Conservation (phyloP, 2,888 invertebrate genomes). For the Sericinus montela region DNA sequence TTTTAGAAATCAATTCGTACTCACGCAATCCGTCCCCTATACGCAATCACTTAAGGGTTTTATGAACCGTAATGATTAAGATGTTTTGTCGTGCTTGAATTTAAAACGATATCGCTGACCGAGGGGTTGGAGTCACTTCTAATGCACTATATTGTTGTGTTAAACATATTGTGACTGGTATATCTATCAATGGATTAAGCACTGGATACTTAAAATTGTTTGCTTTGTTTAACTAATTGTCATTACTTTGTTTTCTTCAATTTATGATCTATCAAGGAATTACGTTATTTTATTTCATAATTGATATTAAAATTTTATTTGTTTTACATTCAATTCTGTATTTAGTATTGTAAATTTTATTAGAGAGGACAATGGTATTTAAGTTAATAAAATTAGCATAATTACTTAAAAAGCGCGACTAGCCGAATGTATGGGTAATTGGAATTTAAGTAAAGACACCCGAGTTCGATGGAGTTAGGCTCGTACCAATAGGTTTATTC, state of each 20-base stretch:
- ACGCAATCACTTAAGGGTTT: slow-evolving; percentile 77
- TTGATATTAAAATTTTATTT: no score
- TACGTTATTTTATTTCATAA: no score
- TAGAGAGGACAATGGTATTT: no score
- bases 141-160: slow-evolving; percentile 44
- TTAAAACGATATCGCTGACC: slow-evolving; percentile 45
- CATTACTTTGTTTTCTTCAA: not conserved
- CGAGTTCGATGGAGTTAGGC: no score
- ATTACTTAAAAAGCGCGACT: no score
- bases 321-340: no score
- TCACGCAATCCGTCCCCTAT: slow-evolving; percentile 62
- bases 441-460: no score
- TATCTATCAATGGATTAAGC: slow-evolving; percentile 68
- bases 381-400: no score
- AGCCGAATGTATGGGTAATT: no score
- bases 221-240: slow-evolving; percentile 22
- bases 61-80: slow-evolving; percentile 78
- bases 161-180: slow-evolving; percentile 72
- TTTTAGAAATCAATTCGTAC: slow-evolving; percentile 68
- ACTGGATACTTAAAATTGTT: slow-evolving; percentile 21
- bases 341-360: no score
- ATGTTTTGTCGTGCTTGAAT: slow-evolving; percentile 66
- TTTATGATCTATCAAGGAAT: no score
- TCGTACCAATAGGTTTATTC: no score
- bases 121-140: slow-evolving; percentile 30